Percentiles rank a stretch among this genome's conserved stretches.
Conservation (phyloP, 2,888 invertebrate species). For the Lochmaea capreae region DNA sequence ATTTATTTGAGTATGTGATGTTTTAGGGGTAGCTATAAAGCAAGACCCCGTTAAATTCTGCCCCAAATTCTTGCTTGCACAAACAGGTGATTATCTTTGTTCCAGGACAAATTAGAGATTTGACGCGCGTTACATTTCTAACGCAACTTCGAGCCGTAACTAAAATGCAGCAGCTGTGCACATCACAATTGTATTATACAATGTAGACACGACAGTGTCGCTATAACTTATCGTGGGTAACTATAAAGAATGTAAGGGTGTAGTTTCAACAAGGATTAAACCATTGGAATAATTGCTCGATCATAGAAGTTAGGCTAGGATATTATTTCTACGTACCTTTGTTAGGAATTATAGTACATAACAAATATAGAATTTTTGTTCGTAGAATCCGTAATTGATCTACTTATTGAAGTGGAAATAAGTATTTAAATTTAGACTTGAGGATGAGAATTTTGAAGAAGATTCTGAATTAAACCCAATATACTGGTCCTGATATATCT, state of each 20-base stretch:
- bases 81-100: constrained; percentile 63
- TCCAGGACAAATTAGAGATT: constrained; percentile 62
- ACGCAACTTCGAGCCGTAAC: constrained; percentile 59
- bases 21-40: not conserved
- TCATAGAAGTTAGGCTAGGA: not conserved
- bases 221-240: constrained; percentile 8
- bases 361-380: no score
- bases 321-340: no score
- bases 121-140: constrained; percentile 60
- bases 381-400: no score
- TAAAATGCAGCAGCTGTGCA: constrained; percentile 60
- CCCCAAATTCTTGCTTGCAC: constrained; percentile 49
- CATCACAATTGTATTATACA: constrained; percentile 18
- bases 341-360: no score
- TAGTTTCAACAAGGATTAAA: not conserved
- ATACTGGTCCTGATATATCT: no score
- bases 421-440: no score
- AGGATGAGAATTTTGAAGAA: no score
- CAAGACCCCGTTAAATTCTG: not conserved
- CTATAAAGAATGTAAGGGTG: constrained; percentile 2
- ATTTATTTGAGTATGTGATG: not conserved
- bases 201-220: constrained; percentile 15
- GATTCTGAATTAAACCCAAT: no score
- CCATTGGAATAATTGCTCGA: constrained; percentile 3
- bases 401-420: no score